Base-by-base conservation (phyloP, 2,888 invertebrate species). In the Mactromeris polynyma region DNA sequence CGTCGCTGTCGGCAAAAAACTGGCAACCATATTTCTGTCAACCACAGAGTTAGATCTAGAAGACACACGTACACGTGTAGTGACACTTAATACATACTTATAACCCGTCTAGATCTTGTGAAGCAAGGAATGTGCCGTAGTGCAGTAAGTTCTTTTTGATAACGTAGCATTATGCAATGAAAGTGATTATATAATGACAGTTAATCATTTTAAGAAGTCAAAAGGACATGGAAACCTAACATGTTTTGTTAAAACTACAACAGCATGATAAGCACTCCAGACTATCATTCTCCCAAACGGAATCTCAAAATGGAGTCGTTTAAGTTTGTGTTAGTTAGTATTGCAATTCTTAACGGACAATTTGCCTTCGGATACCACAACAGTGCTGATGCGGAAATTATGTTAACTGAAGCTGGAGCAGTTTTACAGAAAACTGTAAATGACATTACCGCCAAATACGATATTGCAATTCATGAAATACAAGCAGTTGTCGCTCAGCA, bases 51-150 rank as follows among this genome's bases (percentile, higher is more conserved):
- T 26, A 9, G 21, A 21, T 54, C 36, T n/a, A 26, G 21, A 33
- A 26, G 0, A 1, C 1, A 17, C 6, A 6, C n/a, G 64, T 33
- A 36, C 33, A 38, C 17, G 26, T 40, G 64, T 40, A 7, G 82
- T 40, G 0, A 40, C 82, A 38, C 36, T 36, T 21, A 82, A 82
- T 0, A 82, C 82, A n/a, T n/a, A n/a, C n/a, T n/a, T 82, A 82
- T 2, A 40, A 40, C 6, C 82, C 82, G 2, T 64, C 40, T 26
- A 82, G 64, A 21, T n/a, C n/a, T n/a, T n/a, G n/a, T n/a, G 82
- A 64, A 26, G 82, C 82, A 0, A 82, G 6, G 36, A 82, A 82
- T 0, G 64, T 82, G 7, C 82, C 82, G 26, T 82, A 38, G 26
- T 64, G 54, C 9, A 26, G 64, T 21, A n/a, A n/a, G n/a, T n/a